Base-by-base conservation (phyloP, 30 jellyfish, hydroid and myxozoan species). In the Aurelia sp. region DNA sequence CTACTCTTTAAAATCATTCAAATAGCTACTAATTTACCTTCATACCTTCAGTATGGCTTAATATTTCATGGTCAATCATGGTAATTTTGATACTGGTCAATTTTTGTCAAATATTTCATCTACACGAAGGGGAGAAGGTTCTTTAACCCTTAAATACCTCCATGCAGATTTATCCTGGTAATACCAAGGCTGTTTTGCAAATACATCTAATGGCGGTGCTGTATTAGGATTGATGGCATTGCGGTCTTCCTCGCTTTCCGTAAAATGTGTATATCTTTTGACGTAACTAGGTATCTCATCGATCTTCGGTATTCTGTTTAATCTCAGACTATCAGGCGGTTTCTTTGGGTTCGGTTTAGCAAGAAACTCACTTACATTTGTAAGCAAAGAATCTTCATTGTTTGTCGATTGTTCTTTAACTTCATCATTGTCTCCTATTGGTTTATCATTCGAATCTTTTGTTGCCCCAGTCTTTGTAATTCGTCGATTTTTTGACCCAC, bases 261-360 rank as follows among this genome's bases (percentile, higher is more conserved):
- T 58, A 3, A 22, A 68, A n/a, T 15, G 53, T 16, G 18, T 13
- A 37, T 81, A 67, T 67, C 57, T 81, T 3, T 55, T 66, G 11
- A 12, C 40, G 20, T 47, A 40, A 15, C 58, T 20, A 4, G 81
- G 47, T 2, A 60, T 53, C 35, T 37, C 84, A 37, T 17, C 76
- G 15, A 70, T 30, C 31, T 40, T 74, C 16, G 62, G 58, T 13
- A 2, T 33, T 22, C 17, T 73, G 57, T 84, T 52, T 16, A 84
- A 13, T 47, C 93, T 20, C 15, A 84, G 62, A 52, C 93, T 84
- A 3, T 64, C 75, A 3, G 93, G 93, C 50, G 93, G 93, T 63
- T 40, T 65, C n/a, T 48, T 63, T 9, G 93, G 93, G 79, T 84
- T 84, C 41, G 84, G 84, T 67, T 84, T 84, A 19, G 68, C 87